Conservation (phyloP, 2,888 invertebrate genomes). For the Volucella inanis region DNA sequence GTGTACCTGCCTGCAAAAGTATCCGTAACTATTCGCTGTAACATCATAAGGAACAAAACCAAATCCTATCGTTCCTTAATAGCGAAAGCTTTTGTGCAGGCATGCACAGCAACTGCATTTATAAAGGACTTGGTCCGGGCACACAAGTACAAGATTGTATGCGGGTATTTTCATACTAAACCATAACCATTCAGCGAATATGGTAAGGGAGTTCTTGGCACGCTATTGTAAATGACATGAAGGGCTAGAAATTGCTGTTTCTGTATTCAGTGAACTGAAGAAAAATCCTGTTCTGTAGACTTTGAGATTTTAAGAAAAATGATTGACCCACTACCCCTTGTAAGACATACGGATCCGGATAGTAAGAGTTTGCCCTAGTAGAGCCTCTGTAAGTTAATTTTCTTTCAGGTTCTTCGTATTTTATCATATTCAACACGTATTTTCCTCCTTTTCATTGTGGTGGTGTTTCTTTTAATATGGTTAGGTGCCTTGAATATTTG, state of each 20-base stretch:
- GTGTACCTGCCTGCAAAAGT: not conserved
- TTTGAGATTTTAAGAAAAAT: constrained; percentile 27
- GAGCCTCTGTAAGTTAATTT: constrained; percentile 47
- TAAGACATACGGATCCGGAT: no score
- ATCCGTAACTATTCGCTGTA: constrained; percentile 8
- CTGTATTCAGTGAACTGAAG: not conserved
- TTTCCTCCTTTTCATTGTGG: constrained; percentile 1
- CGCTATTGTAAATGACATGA: constrained; percentile 34
- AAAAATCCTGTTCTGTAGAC: not conserved
- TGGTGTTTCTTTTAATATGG: constrained; percentile 39
- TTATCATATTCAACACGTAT: not conserved
- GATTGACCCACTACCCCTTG: constrained; percentile 4
- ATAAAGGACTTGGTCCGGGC: constrained; percentile 6
- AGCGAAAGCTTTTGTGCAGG: constrained; percentile 12
- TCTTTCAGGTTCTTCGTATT: constrained; percentile 14
- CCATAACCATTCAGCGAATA: constrained; percentile 28
- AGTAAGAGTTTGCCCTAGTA: not conserved
- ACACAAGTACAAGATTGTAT: not conserved
- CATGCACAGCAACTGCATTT: constrained; percentile 12
- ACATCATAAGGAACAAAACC: not conserved
- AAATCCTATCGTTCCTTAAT: constrained; percentile 48
- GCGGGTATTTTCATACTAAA: constrained; percentile 2
- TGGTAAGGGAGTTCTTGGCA: constrained; percentile 9
- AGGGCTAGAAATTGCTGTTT: constrained; percentile 3
- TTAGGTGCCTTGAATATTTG: constrained; percentile 26